Conservation (phyloP, 1,140 invertebrate genomes). For the Aphelinus atriplicis region DNA sequence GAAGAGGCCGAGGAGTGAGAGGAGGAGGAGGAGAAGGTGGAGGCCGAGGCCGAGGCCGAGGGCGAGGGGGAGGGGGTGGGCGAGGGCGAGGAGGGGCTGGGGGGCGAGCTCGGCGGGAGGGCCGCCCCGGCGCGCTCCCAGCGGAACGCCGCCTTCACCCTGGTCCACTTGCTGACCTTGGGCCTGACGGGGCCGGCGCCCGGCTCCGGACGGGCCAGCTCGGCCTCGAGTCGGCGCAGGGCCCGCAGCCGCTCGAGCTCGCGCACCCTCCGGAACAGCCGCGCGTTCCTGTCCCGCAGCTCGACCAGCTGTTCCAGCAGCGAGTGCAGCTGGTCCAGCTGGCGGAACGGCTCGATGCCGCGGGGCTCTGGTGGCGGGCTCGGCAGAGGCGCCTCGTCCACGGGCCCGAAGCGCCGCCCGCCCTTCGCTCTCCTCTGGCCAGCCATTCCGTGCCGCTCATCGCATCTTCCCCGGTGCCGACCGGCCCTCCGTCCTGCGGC, state of each 20-base stretch:
- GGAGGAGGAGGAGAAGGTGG: conserved; percentile 57
- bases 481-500: background rate
- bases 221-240: conserved; percentile 56
- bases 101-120: conserved; percentile 26
- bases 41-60: background rate
- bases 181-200: conserved; percentile 36
- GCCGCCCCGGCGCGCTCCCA: conserved; percentile 68
- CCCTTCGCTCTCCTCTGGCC: background rate
- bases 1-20: conserved; percentile 44
- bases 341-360: conserved; percentile 73
- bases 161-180: conserved; percentile 83
- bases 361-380: conserved; percentile 51
- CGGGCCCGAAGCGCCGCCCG: conserved; percentile 11
- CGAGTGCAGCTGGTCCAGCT: conserved; percentile 79
- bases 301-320: conserved; percentile 79
- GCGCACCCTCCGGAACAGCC: conserved; percentile 74
- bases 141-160: conserved; percentile 83
- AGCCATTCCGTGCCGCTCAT: conserved; percentile 20
- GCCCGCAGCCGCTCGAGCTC: conserved; percentile 79
- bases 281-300: conserved; percentile 76
- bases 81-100: conserved; percentile 18
- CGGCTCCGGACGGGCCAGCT: conserved; percentile 40
- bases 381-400: conserved; percentile 41
- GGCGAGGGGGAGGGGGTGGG: background rate
- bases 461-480: conserved; percentile 1